Base-by-base conservation (phyloP, 2,113 vertebrate species). In the Apus apus region DNA sequence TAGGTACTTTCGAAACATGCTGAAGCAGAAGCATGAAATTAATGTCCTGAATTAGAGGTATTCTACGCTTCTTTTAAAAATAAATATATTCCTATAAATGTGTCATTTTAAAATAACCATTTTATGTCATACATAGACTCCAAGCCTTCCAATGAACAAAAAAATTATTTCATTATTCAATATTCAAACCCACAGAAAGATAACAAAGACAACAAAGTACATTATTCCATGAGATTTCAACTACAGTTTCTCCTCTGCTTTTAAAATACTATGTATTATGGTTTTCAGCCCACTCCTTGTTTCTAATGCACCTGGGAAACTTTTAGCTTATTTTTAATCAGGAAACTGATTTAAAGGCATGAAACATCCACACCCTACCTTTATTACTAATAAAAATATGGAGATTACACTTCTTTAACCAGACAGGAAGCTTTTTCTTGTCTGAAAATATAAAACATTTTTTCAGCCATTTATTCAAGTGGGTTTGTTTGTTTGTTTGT, bases 291-390 rank as follows among this genome's bases (percentile, higher is more conserved):
- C 14, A 38, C 1, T 43, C 2, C 3, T 27, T 92, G 32, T 74
- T 91, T 56, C 56, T 68, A 54, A 45, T 56, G 36, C 13, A 89
- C 27, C 45, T 73, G 21, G 13, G 11, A 12, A 73, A 11, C 5
- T 54, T 90, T 73, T 40, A 79, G 34, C 12, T 23, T 68, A 15
- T 58, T 87, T 61, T 51, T 51, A 77, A 58, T 36, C 8, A 64
- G 10, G 6, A 77, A 87, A 74, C 15, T 51, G 70, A 91, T 79
- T n/a, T 80, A 16, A 76, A 89, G 5, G 22, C 13, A 54, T 32
- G 2, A 76, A 87, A 70, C 4, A 34, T 32, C 7, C 2, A 7
- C 16, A 48, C 6, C 2, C 4, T 15, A 45, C 1, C 3, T 79
- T 73, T 77, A 62, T 66, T 79, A 65, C 34, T 76, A 83, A 82